Evolutionary conservation across 2,888 invertebrate genomes (phyloP).

Genomic region (Tanytarsus gracilentus): DNA sequence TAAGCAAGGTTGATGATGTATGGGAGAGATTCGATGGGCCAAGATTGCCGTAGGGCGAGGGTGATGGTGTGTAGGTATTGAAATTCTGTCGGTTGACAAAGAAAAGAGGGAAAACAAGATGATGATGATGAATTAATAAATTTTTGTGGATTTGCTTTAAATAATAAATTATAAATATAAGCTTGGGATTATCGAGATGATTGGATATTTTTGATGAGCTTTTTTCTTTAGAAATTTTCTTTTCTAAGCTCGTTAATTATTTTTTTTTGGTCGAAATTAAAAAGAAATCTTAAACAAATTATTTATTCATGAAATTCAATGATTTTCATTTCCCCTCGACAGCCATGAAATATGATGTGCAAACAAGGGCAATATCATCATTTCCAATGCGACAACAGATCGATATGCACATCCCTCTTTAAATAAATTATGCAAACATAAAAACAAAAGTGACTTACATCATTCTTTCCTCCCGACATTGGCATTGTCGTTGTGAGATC

Average conservation of each 20-base stretch:
- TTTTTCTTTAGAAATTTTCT: too few relatives aligned
- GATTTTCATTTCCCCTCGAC: too few relatives aligned
- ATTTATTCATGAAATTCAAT: too few relatives aligned
- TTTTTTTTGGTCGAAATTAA: too few relatives aligned
- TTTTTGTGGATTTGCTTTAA: neutral
- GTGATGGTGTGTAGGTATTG: conserved; percentile 41
- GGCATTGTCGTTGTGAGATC: conserved; percentile 56
- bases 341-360: neutral
- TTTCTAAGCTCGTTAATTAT: too few relatives aligned
- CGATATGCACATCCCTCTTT: neutral
- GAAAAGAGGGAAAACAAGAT: neutral
- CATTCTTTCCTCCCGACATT: conserved; percentile 39
- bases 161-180: neutral
- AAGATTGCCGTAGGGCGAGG: conserved; percentile 38
- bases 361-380: neutral
- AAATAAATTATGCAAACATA: neutral
- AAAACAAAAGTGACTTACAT: conserved; percentile 35
- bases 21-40: conserved; percentile 37
- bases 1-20: conserved; percentile 38
- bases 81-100: conserved; percentile 35
- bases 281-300: too few relatives aligned
- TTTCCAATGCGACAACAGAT: neutral
- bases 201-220: too few relatives aligned
- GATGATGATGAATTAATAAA: neutral
- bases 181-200: neutral